Evolutionary conservation across 2,113 vertebrate genomes (phyloP).

Genomic region (Pachycephala philippinensis): DNA sequence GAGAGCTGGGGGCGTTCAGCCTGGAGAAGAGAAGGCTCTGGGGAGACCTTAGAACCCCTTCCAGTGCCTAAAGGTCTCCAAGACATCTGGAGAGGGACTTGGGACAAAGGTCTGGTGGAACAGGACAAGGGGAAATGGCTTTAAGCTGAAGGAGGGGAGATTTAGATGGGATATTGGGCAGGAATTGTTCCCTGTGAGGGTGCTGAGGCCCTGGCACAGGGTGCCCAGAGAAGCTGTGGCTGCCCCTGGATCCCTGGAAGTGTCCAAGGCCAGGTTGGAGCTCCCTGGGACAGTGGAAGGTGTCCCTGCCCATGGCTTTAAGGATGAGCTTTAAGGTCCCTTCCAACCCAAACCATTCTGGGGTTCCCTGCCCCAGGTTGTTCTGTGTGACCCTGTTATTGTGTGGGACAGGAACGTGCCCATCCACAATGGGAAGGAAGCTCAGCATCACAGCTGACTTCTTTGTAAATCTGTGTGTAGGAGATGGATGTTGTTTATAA

Average conservation of each 20-base stretch:
- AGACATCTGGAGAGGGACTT: not conserved
- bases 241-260: not conserved
- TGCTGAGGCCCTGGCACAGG: rapidly evolving
- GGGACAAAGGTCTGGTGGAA: not conserved
- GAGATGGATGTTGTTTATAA: not conserved
- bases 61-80: rapidly evolving
- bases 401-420: rapidly evolving
- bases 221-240: not conserved
- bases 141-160: rapidly evolving
- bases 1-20: not conserved
- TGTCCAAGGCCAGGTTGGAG: not conserved
- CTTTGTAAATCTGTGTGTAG: not conserved
- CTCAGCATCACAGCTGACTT: rapidly evolving
- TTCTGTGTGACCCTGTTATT: rapidly evolving
- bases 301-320: not conserved
- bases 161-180: not conserved
- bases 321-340: no score
- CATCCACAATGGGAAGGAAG: rapidly evolving
- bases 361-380: rapidly evolving
- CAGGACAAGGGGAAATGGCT: not conserved
- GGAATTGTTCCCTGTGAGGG: rapidly evolving
- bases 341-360: not conserved
- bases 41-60: not conserved
- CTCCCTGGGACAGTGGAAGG: not conserved
- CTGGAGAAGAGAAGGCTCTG: not conserved